A percentile compares a stretch with the other conserved stretches of the same genome.
Conservation (phyloP, 2,797 vertebrate genomes). For the Eulemur coronatus region DNA sequence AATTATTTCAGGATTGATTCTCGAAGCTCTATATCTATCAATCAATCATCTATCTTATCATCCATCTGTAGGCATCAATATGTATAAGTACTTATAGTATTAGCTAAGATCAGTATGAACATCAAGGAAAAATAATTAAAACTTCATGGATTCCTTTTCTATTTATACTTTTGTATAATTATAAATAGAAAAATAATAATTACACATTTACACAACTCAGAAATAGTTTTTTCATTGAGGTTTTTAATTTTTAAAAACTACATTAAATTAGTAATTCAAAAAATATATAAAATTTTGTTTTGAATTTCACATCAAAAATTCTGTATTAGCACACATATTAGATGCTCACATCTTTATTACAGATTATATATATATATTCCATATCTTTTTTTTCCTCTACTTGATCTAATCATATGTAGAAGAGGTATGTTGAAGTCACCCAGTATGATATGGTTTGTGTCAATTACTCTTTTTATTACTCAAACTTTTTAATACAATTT, state of each 20-base stretch:
- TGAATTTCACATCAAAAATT: conserved; percentile 12
- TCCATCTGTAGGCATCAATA: not conserved
- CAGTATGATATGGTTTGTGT: not conserved
- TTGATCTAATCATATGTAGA: not conserved
- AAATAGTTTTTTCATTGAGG: not conserved
- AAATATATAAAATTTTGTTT: not conserved
- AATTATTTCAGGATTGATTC: not conserved
- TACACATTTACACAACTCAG: not conserved
- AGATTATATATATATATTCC: not conserved
- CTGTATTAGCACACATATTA: conserved; percentile 10
- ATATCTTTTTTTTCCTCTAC: not conserved
- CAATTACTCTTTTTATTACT: not conserved
- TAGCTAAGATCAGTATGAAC: not conserved
- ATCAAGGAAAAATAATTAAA: not conserved
- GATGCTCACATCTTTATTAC: not conserved
- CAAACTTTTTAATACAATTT: not conserved
- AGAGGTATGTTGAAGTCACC: not conserved
- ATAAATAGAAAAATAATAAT: not conserved
- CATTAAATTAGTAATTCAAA: not conserved
- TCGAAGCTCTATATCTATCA: not conserved
- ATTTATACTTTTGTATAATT: not conserved
- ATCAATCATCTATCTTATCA: not conserved
- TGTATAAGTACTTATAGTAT: not conserved
- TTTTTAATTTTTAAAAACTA: not conserved
- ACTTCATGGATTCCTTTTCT: not conserved